phyloP scores from a whole-genome alignment of 2,113 vertebrate species.

The Planiliza haematocheilus region DNA sequence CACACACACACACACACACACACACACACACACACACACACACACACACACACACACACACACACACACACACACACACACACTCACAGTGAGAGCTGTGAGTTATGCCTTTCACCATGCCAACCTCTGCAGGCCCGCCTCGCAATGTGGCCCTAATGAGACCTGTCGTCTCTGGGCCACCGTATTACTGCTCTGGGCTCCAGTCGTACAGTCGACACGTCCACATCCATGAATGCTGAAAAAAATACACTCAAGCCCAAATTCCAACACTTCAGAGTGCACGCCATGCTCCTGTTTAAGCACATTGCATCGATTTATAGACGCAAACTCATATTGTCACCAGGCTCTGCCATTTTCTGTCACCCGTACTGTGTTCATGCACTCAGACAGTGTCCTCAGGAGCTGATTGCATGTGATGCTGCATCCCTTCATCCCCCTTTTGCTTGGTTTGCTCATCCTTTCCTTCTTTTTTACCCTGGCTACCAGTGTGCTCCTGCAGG shows the following conservation, averaged over 20 bases:
- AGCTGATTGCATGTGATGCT: neutral
- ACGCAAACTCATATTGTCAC: neutral
- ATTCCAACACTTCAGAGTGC: neutral
- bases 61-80: slow-evolving; percentile 13
- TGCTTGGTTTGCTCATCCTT: neutral
- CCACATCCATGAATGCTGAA: neutral
- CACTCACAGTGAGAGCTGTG: slow-evolving; percentile 15
- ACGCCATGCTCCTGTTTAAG: neutral
- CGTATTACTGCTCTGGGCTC: slow-evolving; percentile 41
- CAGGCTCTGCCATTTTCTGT: neutral
- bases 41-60: slow-evolving; percentile 13
- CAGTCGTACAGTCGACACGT: slow-evolving; percentile 8
- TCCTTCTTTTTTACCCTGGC: neutral
- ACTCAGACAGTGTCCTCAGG: neutral
- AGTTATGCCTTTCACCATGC: slow-evolving; percentile 45
- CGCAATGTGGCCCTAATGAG: slow-evolving; percentile 52
- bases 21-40: slow-evolving; percentile 13
- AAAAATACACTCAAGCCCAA: neutral
- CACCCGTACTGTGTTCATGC: neutral
- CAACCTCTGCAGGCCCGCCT: slow-evolving; percentile 40
- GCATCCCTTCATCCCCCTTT: no score
- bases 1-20: slow-evolving; percentile 13
- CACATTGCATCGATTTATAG: no score
- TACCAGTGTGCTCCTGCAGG: neutral
- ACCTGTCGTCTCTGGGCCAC: slow-evolving; percentile 50